Evolutionary conservation across 2,888 invertebrate species (phyloP).

Genomic region (Crocallis elinguaria): DNA sequence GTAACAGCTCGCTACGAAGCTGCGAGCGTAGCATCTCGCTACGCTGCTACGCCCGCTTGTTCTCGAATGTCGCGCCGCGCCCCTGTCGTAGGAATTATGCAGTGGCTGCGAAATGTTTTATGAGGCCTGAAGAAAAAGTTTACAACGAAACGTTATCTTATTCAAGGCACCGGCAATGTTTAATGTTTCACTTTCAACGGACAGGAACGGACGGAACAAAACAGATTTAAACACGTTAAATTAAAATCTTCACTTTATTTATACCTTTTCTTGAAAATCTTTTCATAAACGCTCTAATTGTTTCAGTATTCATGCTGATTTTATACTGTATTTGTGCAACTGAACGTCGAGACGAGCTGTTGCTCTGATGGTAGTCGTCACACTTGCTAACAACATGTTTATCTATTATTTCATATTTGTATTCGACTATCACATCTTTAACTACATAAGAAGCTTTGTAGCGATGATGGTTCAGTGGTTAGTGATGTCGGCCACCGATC

Average conservation of each 20-base stretch:
- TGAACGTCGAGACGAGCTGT: no score
- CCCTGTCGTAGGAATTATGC: conserved; percentile 46
- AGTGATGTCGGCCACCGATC: no score
- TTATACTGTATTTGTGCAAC: no score
- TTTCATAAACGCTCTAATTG: no score
- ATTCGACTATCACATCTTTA: no score
- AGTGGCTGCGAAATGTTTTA: conserved; percentile 60
- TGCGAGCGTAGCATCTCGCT: background rate
- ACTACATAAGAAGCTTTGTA: no score
- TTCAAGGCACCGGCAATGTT: conserved; percentile 36
- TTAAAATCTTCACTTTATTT: background rate
- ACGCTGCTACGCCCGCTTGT: background rate
- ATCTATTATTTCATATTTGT: no score
- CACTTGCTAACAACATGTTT: no score
- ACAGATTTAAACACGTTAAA: background rate
- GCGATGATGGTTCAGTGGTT: no score
- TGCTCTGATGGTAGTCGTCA: no score
- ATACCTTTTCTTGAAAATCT: background rate
- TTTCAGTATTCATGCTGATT: no score
- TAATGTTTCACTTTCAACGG: conserved; percentile 46
- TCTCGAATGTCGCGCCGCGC: background rate
- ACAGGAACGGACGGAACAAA: conserved; percentile 4
- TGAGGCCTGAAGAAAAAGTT: conserved; percentile 56
- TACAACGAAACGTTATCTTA: conserved; percentile 44
- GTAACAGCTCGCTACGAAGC: background rate